Conservation (phyloP, 2,113 vertebrate genomes). For the Dasypus novemcinctus region DNA sequence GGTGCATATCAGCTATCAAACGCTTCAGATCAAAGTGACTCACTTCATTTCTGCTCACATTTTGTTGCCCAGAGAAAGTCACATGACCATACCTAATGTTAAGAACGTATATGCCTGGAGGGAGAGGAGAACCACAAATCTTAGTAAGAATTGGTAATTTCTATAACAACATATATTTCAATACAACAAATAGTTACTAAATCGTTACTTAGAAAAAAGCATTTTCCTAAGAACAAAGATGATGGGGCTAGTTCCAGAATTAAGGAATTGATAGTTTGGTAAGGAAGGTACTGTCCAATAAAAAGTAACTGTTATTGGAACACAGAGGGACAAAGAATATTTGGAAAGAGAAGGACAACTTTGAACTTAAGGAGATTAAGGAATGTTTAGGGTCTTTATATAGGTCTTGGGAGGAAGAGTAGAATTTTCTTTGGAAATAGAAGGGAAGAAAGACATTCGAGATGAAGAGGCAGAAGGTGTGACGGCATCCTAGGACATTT, state of each 20-base stretch:
- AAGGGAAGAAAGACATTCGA: not conserved
- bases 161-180: not conserved
- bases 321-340: not conserved
- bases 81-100: not conserved
- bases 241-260: not conserved
- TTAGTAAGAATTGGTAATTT: not conserved
- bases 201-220: not conserved
- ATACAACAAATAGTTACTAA: not conserved
- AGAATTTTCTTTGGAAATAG: not conserved
- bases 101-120: not conserved
- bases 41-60: not conserved
- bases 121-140: not conserved
- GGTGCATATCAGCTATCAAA: not conserved
- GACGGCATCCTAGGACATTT: not conserved
- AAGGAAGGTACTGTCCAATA: not conserved
- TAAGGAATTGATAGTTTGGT: not conserved
- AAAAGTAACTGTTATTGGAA: not conserved
- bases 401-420: not conserved
- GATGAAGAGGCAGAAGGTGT: not conserved
- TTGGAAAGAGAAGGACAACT: not conserved
- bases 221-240: not conserved
- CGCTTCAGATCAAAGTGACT: not conserved
- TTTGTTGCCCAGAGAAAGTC: not conserved
- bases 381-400: not conserved
- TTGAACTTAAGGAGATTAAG: not conserved